phyloP scores from a whole-genome alignment of 2,113 vertebrate genomes.

The Asarcornis scutulata region DNA sequence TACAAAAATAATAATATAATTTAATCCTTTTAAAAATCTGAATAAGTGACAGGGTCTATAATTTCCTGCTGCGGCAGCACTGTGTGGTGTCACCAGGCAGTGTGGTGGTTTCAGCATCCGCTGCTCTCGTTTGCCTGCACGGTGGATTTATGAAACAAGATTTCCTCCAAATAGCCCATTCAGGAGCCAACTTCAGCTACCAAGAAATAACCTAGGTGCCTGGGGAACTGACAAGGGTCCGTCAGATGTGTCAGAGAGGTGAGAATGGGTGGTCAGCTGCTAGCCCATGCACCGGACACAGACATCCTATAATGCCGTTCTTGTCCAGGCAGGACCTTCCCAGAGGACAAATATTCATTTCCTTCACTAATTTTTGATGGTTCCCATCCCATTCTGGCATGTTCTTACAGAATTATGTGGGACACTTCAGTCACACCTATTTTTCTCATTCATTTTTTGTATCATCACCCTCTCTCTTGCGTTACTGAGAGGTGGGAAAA shows the following conservation, averaged over 20 bases:
- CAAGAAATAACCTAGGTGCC: background rate
- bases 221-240: background rate
- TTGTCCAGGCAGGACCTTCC: background rate
- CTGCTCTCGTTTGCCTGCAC: background rate
- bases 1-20: background rate
- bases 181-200: background rate
- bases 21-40: conserved; percentile 31
- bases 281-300: background rate
- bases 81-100: background rate
- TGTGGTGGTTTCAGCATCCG: background rate
- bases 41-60: conserved; percentile 6
- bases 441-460: background rate
- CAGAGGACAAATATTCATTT: background rate
- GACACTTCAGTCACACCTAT: background rate
- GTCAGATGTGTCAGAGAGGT: background rate
- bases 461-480: background rate
- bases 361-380: background rate
- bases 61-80: conserved; percentile 33
- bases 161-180: background rate
- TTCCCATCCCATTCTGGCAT: background rate
- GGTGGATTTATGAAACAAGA: background rate
- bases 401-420: background rate
- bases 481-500: background rate
- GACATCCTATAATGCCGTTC: background rate
- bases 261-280: background rate